phyloP scores from a whole-genome alignment of 2,888 invertebrate genomes.

The Mimas tiliae region DNA sequence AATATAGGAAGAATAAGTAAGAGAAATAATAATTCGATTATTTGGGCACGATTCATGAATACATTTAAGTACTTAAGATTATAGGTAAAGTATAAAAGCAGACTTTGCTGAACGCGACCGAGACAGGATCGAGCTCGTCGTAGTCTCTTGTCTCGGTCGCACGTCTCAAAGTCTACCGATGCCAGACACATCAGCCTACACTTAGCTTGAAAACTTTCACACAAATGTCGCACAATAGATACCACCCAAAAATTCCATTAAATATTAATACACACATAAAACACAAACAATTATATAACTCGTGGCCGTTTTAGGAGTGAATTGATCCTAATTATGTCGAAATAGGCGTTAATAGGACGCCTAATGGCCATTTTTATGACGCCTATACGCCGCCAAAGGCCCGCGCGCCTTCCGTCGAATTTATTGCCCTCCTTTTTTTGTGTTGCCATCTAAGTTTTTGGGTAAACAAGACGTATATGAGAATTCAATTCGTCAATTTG shows the following conservation, averaged over 20 bases:
- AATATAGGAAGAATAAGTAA: no score
- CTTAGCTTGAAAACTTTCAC: neutral
- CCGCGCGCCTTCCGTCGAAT: conserved; percentile 62
- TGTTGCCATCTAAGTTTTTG: conserved; percentile 70
- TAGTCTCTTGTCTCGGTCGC: no score
- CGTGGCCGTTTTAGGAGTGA: conserved; percentile 61
- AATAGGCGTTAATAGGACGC: conserved; percentile 83
- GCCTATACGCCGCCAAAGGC: conserved; percentile 72
- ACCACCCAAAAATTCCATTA: conserved; percentile 40
- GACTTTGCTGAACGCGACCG: no score
- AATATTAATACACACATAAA: conserved; percentile 60
- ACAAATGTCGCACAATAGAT: conserved; percentile 14
- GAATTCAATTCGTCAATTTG: conserved; percentile 32
- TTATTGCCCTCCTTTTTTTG: conserved; percentile 74
- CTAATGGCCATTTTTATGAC: conserved; percentile 79
- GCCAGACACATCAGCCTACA: neutral
- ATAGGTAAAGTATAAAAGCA: no score
- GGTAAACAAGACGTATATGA: conserved; percentile 66
- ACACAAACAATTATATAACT: conserved; percentile 75
- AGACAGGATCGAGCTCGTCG: no score
- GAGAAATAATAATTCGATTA: no score
- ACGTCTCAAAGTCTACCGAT: no score
- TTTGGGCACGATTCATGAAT: no score
- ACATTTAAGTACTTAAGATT: no score
- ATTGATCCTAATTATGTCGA: conserved; percentile 83